Base-by-base conservation (phyloP, 2,113 vertebrate species). In the Progne subis region DNA sequence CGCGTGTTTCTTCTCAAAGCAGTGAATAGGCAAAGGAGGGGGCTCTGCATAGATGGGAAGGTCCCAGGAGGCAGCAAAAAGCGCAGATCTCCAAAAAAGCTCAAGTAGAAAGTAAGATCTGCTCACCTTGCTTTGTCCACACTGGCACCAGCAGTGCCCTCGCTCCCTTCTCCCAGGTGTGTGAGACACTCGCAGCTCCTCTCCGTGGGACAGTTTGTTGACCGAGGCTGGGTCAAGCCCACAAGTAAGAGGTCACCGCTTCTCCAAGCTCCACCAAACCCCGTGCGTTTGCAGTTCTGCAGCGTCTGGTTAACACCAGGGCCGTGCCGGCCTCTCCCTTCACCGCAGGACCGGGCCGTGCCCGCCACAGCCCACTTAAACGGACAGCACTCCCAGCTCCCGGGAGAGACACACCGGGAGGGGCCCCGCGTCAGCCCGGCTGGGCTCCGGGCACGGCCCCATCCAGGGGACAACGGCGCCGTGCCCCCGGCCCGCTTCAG, bases 331-430 rank as follows among this genome's bases (percentile, higher is more conserved):
- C 44, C 28, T 46, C 68, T 63, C 34, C 31, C 23, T 39, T 67
- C 7, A 0, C 37, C 5, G 0, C 60, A 39, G 55, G 12, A 11
- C 41, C 2, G 37, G 41, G 23, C 1, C 1, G 37, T 3, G 26
- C 6, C 21, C 34, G 53, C 34, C 18, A 3, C 16, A 76, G 21
- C 39, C 41, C 82, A 9, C 39, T 32, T 2, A 53, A 49, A 47
- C 0, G 10, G 25, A 1, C 44, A 20, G 60, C 17, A 7, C 43
- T 37, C 31, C 9, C 46, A 7, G 28, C 21, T 4, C 41, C 25
- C 3, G 14, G 32, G 14, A 43, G 39, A 60, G 14, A n/a, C 31
- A 2, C 72, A 8, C 4, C 15, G 2, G 13, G 28, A 21, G 21
- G 6, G 28, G 24, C 8, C 52, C 37, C 32, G 13, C 52, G 5